Base-by-base conservation (phyloP, 2,888 invertebrate genomes). In the Drosophila paracracens region DNA sequence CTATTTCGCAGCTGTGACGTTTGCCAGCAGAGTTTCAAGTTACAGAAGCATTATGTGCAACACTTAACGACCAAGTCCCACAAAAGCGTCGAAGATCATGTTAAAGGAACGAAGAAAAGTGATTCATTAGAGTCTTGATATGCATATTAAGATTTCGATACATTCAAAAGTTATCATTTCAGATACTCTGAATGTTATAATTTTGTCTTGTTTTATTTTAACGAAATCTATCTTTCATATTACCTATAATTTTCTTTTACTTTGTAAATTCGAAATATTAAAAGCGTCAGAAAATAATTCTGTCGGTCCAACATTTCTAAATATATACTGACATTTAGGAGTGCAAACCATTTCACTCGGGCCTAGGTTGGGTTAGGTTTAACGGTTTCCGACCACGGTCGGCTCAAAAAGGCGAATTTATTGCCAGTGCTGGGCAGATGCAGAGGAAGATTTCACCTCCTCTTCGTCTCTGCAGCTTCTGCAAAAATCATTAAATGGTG, bases 11-110 rank as follows among this genome's bases (percentile, higher is more conserved):
- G 73, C 27, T 83, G 82, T 59, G 82, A 87, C 21, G 64, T 62
- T 51, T 83, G 82, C 61, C 62, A 58, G 4, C 79, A 71, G 8
- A 71, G 76, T 27, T 83, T 83, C 33, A 81, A 82, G 52, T 40
- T 74, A 0, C 57, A 64, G 7, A 83, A 69, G 21, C 82, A 83
- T 51, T 87, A 75, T 61, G 21, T 51, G 31, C 62, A 59, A 21
- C 82, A 83, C n/a, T 40, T 84, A 8, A 66, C 73, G 11, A 70
- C 79, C 18, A 87, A 79, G 7, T 61, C 73, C 0, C 82, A 83
- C 36, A 83, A 79, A 48, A 79, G 68, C n/a, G 25, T 70, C 6
- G 82, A 71, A 11, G 67, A 68, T 0, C 68, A 70, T 8, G 43
- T 36, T 4, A 68, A 65, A 43, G 50, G 56, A 8, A 38, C 40